These are phyloP conservation scores for Lagopus leucura DNA, from an alignment of 2,113 vertebrate genomes.

Conservation along the genomic window DNA sequence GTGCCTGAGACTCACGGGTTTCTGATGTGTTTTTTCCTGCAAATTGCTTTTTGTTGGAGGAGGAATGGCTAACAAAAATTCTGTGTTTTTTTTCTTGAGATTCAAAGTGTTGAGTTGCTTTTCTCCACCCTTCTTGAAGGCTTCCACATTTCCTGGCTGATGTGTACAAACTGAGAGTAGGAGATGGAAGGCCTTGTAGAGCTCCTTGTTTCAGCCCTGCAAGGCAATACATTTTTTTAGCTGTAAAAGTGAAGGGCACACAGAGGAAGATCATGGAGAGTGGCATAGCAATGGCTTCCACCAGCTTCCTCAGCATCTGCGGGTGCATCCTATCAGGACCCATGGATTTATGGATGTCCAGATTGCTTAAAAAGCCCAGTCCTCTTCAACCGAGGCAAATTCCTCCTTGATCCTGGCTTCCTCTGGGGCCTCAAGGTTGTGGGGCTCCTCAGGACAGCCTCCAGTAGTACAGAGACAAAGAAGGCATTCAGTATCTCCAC, in stretches of 20 bases:
- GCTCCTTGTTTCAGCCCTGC: neutral
- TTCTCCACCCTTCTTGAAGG: neutral
- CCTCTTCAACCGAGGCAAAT: no score
- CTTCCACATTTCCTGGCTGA: neutral
- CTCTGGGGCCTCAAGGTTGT: no score
- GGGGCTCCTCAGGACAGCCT: no score
- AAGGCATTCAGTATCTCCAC: no score
- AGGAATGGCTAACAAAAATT: neutral
- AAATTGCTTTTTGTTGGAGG: neutral
- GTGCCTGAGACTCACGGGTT: accelerated
- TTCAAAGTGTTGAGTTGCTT: neutral
- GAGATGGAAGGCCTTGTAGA: neutral
- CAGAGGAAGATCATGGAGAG: no score
- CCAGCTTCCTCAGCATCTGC: no score
- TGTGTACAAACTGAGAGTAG: neutral
- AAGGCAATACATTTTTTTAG: neutral
- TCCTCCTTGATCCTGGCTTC: no score
- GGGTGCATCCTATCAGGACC: no score
- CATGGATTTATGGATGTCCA: no score
- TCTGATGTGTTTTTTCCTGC: neutral
- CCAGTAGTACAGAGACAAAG: no score
- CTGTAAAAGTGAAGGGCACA: neutral
- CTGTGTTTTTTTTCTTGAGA: neutral
- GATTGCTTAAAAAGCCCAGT: no score
- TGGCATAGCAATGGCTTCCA: no score